Evolutionary conservation across 2,113 vertebrate genomes (phyloP).

Genomic region (Hyperoodon ampullatus): DNA sequence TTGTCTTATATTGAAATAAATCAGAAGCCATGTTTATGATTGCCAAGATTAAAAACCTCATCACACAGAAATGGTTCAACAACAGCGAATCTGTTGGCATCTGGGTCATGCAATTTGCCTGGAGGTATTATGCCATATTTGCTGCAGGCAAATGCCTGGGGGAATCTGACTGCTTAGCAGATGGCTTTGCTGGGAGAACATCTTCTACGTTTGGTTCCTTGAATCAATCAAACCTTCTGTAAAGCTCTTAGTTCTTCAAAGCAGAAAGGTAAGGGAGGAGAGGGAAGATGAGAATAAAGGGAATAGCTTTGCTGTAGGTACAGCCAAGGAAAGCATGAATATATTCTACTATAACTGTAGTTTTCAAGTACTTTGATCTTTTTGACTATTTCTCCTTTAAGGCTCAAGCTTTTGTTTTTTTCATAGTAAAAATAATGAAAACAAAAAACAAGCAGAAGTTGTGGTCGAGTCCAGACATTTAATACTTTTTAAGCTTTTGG

Average conservation of each 20-base stretch:
- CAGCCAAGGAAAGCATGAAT: rapidly evolving
- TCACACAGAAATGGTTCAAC: background rate
- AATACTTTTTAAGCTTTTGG: background rate
- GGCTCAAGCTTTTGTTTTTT: background rate
- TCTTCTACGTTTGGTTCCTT: slow-evolving; percentile 36
- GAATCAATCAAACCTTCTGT: background rate
- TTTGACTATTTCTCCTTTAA: background rate
- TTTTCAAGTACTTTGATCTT: background rate
- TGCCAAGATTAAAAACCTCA: slow-evolving; percentile 42
- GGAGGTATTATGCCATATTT: background rate
- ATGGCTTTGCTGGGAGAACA: background rate
- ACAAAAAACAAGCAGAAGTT: background rate
- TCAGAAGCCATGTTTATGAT: background rate
- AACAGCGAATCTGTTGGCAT: background rate
- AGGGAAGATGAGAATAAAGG: background rate
- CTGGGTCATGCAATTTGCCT: background rate
- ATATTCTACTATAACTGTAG: background rate
- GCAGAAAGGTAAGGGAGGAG: background rate
- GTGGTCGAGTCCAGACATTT: background rate
- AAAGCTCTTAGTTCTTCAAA: background rate
- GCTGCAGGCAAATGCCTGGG: background rate
- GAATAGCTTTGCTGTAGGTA: background rate
- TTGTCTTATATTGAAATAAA: background rate
- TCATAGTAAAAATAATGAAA: background rate
- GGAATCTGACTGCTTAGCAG: slow-evolving; percentile 25